Evolutionary conservation across 1,140 invertebrate genomes (phyloP), one percentile per base, ranked within the genome.

Genomic region (Drosophila biarmipes): DNA sequence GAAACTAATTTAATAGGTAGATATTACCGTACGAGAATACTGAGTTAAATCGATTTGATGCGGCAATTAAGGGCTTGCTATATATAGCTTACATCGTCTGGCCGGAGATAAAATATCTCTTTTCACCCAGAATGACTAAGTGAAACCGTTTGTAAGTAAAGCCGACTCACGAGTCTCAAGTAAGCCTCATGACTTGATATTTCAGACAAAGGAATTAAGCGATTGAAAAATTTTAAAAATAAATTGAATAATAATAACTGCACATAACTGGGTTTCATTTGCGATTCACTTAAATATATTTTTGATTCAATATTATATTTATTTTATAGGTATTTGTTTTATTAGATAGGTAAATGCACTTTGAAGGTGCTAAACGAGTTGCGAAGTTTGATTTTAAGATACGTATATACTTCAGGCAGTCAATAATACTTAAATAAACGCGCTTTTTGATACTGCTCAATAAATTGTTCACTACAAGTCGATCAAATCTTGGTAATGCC

Each of bases 381-480:
- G 43, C 8, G 4, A 27, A 24, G 14, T 7, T 27, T 2, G n/a
- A n/a, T 14, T 12, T 21, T 2, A 12, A 19, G 5, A 43, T 19
- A 21, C 42, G 11, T 21, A 19, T 14, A 19, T 21, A 21, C 0
- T 6, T 15, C 0, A n/a, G 14, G 14, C 14, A 7, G 45, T 27
- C 1, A 46, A 27, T n/a, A 15, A 31, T 8, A 51, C 7, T n/a
- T 27, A 29, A 38, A n/a, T 19, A 3, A 59, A 19, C 31, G 37
- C 21, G 61, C 34, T 34, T 14, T 19, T 48, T 4, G 7, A 40
- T 31, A 34, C 19, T n/a, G 66, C 38, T 27, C 34, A 24, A 48
- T 56, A 56, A 69, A 69, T 69, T 38, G 19, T 38, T 24, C 14
- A 14, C 31, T 54, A 34, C 48, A 69, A n/a, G 29, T 27, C 12